Percentiles rank a stretch among this genome's conserved stretches.
phyloP scores from a whole-genome alignment of 2,113 vertebrate genomes.

The Verasper variegatus region DNA sequence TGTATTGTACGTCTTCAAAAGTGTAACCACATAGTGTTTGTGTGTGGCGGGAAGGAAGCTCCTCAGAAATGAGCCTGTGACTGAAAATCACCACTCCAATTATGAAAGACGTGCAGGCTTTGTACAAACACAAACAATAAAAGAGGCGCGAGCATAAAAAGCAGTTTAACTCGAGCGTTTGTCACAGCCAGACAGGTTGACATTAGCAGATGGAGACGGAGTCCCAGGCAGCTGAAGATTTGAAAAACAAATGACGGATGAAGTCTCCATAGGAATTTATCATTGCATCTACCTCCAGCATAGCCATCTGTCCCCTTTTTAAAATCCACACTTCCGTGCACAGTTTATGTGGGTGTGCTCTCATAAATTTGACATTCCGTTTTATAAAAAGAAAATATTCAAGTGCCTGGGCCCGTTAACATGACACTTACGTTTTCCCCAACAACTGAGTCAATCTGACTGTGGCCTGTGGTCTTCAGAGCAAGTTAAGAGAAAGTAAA shows the following conservation, averaged over 20 bases:
- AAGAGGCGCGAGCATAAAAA: conserved; percentile 14
- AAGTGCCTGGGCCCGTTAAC: conserved; percentile 7
- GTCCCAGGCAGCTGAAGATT: conserved; percentile 52
- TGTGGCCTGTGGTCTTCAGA: conserved; percentile 21
- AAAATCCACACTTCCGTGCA: conserved; percentile 11
- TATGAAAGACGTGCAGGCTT: conserved; percentile 35
- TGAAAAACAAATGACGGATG: conserved; percentile 57
- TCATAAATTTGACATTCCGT: conserved; percentile 8
- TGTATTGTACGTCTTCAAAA: neutral
- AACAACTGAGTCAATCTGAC: conserved; percentile 24
- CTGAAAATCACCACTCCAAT: conserved; percentile 25
- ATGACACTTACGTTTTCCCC: conserved; percentile 19
- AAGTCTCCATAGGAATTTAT: conserved; percentile 31
- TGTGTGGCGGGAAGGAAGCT: neutral
- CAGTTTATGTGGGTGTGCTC: conserved; percentile 8
- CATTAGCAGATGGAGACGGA: conserved; percentile 52
- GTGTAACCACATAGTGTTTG: neutral
- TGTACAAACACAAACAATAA: conserved; percentile 42
- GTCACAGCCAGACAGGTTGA: conserved; percentile 55
- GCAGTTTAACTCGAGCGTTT: conserved; percentile 32
- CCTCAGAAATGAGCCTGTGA: conserved; percentile 7
- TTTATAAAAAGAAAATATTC: conserved; percentile 7
- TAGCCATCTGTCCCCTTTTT: conserved; percentile 47
- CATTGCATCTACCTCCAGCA: conserved; percentile 29
- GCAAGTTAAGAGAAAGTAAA: conserved; percentile 24